Conservation (phyloP, 2,797 vertebrate genomes). For the Acrocephalus scirpaceus region DNA sequence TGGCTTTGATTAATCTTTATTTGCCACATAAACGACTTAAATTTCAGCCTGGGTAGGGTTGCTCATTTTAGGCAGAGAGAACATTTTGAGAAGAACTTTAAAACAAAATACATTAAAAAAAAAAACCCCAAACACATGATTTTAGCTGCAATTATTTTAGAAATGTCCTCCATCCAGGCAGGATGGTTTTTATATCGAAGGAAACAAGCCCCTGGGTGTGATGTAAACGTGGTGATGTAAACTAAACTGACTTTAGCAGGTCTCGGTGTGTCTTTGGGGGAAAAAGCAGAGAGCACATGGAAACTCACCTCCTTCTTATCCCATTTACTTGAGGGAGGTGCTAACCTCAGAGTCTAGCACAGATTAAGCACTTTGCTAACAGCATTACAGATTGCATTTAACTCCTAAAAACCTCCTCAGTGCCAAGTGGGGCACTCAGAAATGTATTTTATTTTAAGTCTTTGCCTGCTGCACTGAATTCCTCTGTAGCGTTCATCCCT, state of each 20-base stretch:
- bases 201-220: not conserved
- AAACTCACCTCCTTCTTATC: not conserved
- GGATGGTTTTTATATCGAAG: not conserved
- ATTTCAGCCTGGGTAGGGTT: not conserved
- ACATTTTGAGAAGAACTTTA: not conserved
- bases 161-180: not conserved
- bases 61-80: not conserved
- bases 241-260: constrained; percentile 14
- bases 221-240: not conserved
- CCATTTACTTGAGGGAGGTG: constrained; percentile 17
- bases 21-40: not conserved
- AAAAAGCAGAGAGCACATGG: not conserved
- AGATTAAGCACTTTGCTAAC: constrained; percentile 27
- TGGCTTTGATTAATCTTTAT: not conserved
- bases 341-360: not conserved
- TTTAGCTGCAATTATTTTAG: not conserved
- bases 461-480: not conserved
- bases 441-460: not conserved
- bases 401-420: not conserved
- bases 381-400: not conserved
- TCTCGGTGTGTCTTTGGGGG: constrained; percentile 3
- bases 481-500: not conserved
- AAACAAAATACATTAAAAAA: not conserved
- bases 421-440: not conserved
- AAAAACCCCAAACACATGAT: not conserved